Evolutionary conservation across 2,113 vertebrate genomes (phyloP), one percentile per base, ranked within the genome.

Genomic region (Laticauda laticaudata): DNA sequence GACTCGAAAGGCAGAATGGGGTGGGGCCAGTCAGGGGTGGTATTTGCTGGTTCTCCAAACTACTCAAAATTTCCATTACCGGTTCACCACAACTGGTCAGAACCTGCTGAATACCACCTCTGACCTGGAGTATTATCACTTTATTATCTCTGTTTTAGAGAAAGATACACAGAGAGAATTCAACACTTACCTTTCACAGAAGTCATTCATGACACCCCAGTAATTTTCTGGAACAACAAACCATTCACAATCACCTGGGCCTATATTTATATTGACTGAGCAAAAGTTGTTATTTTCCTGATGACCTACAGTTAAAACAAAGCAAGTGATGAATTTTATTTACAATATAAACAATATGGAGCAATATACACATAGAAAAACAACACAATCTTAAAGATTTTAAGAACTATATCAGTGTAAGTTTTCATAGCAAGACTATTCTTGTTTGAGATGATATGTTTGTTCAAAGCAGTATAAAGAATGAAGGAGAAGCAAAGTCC

Each of bases 241-340:
- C 99, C 99, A 99, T 97, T 99, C 99, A 93, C 99, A 99, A 97
- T 99, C 99, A 92, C 99, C 99, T 23, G 99, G 99, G 56, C 99
- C 99, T 91, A 99, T 99, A 98, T 99, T 99, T 97, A 99, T 99
- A 97, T 99, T 99, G 93, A 99, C 99, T 4, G 99, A 99, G 95
- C 99, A 99, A 92, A 99, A 99, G 94, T 99, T 99, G 97, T 99
- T 99, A 97, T 99, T 99, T 97, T 99, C 99, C 96, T 99, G 99
- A 98, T 99, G 99, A 96, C 99, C 99, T 99, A 96, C 94, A 96
- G 98, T 87, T 53, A n/a, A 53, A 94, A 1, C 54, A 10, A 89
- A 93, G 18, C 9, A 53, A 91, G 94, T 5, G 45, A 10, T 85
- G 0, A 92, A 15, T 86, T 51, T 51, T 90, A 75, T 9, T 12